phyloP scores from a whole-genome alignment of 2,797 vertebrate species.

The Cirrhinus mrigala region DNA sequence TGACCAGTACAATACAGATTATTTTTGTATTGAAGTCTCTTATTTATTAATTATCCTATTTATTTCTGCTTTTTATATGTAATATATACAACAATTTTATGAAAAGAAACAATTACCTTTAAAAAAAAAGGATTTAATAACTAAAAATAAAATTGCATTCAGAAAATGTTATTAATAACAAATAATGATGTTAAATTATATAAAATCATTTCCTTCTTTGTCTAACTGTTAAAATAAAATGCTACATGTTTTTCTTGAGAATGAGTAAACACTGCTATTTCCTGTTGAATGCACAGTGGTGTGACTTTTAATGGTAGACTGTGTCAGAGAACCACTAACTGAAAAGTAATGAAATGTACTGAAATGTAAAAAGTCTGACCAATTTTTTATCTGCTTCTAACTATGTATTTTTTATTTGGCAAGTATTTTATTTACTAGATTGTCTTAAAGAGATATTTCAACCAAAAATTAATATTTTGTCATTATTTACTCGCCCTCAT shows the following conservation, averaged over 20 bases:
- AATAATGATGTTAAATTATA: background rate
- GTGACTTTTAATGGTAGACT: background rate
- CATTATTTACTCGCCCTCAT: too few relatives aligned
- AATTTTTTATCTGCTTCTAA: background rate
- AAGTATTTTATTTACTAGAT: background rate
- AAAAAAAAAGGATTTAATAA: background rate
- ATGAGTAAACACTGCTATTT: background rate
- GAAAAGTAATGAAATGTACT: background rate
- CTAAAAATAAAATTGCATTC: background rate
- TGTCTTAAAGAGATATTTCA: background rate
- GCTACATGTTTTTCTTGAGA: background rate
- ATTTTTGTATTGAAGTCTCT: background rate
- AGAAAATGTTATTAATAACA: background rate
- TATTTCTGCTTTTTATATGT: background rate
- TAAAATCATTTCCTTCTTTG: too few relatives aligned
- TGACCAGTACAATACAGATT: too few relatives aligned
- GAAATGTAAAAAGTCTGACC: background rate
- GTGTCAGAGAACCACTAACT: background rate
- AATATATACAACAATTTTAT: background rate
- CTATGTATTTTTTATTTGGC: background rate
- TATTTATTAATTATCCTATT: background rate
- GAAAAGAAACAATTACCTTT: too few relatives aligned
- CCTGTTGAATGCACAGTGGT: background rate
- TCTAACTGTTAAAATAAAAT: background rate
- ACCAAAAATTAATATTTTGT: too few relatives aligned